Conservation (phyloP, 92 coral and sea anemone genomes). For the Epizoanthus ramosus region DNA sequence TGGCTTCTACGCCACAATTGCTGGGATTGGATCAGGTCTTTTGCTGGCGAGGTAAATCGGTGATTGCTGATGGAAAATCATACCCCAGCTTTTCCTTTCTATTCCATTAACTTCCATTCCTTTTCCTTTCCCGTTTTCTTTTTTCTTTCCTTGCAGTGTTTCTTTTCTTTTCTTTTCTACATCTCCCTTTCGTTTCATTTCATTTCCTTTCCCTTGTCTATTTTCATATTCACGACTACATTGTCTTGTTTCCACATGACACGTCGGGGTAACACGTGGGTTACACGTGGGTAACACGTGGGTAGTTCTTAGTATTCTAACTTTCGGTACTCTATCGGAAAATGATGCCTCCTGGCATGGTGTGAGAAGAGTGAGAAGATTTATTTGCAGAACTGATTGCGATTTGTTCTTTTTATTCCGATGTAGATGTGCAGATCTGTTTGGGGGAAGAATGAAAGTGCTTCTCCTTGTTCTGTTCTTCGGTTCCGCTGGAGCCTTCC, state of each 20-base stretch:
- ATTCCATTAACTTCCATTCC: too few relatives aligned
- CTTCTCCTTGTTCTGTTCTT: slow-evolving; percentile 85
- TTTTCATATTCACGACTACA: too few relatives aligned
- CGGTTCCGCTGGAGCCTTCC: slow-evolving; percentile 86
- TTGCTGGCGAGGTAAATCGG: slow-evolving; percentile 84
- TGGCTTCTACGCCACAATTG: slow-evolving; percentile 92
- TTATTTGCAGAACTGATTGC: too few relatives aligned
- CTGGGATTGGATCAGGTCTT: slow-evolving; percentile 96
- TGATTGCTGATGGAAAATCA: not conserved
- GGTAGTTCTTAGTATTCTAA: too few relatives aligned
- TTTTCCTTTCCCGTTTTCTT: not conserved
- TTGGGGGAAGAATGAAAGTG: slow-evolving; percentile 93
- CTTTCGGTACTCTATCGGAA: too few relatives aligned
- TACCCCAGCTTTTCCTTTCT: not conserved
- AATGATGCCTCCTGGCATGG: too few relatives aligned
- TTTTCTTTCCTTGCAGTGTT: not conserved
- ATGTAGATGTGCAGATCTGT: slow-evolving; percentile 88
- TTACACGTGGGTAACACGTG: too few relatives aligned
- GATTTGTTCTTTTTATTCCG: not conserved
- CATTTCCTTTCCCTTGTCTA: not conserved
- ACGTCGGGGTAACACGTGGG: too few relatives aligned
- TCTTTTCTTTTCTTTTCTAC: not conserved
- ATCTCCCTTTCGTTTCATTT: not conserved
- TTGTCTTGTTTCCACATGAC: too few relatives aligned
- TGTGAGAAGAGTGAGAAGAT: too few relatives aligned